Evolutionary conservation across 2,113 vertebrate species (phyloP).

Genomic region (Colistium nudipinnis): DNA sequence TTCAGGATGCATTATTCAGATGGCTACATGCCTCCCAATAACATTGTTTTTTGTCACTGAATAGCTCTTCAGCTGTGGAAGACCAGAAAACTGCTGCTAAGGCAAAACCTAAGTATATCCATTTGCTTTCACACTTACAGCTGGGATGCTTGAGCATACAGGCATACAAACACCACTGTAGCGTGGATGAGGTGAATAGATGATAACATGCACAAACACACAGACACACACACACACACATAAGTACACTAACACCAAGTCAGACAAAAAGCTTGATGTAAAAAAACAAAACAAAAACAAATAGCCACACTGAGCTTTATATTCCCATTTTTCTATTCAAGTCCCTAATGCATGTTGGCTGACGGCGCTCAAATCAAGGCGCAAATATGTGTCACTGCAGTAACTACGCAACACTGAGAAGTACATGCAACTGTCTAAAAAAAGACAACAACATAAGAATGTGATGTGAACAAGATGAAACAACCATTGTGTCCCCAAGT

Average conservation of each 20-base stretch:
- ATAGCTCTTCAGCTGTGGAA: constrained; percentile 40
- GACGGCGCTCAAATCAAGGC: not conserved
- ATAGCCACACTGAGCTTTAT: constrained; percentile 22
- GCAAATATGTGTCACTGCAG: not conserved
- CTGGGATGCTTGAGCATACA: constrained; percentile 4
- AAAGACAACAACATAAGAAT: constrained; percentile 1
- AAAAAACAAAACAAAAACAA: too few species aligned
- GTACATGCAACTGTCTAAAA: constrained; percentile 4
- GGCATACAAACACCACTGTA: not conserved
- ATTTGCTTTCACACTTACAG: constrained; percentile 41
- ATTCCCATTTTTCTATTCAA: constrained; percentile 3
- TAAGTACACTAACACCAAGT: too few species aligned
- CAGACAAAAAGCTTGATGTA: constrained; percentile 28
- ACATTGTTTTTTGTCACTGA: constrained; percentile 46
- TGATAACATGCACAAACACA: not conserved
- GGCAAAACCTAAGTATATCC: constrained; percentile 61
- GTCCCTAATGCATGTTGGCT: constrained; percentile 7
- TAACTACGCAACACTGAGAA: not conserved
- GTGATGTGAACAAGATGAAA: not conserved
- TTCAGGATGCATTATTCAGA: constrained; percentile 72
- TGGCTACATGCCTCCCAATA: constrained; percentile 53
- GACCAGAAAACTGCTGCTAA: constrained; percentile 54
- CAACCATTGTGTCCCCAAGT: not conserved
- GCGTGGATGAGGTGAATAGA: too few species aligned
- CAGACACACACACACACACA: not conserved